Evolutionary conservation across 1,140 invertebrate species (phyloP).

Genomic region (Caligus rogercresseyi): DNA sequence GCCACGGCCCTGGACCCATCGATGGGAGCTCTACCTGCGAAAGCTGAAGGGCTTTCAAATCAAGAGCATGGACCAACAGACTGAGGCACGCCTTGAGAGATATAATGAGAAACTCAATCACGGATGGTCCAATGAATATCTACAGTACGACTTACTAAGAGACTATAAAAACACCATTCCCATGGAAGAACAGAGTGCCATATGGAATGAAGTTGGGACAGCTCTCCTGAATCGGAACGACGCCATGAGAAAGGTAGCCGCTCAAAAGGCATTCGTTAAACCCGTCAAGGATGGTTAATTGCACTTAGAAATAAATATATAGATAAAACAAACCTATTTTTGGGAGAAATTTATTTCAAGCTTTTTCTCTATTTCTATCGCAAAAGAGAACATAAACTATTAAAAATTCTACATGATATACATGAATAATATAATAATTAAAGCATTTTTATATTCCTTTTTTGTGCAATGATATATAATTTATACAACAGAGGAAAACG

Average conservation of each 20-base stretch:
- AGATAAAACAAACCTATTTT: too few relatives aligned
- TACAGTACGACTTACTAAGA: conserved; percentile 82
- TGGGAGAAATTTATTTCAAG: too few relatives aligned
- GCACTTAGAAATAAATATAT: too few relatives aligned
- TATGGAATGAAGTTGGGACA: conserved; percentile 12
- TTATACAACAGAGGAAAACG: neutral
- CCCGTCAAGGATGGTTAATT: conserved; percentile 4
- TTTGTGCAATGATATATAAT: neutral
- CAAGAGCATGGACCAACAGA: conserved; percentile 40
- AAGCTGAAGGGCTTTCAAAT: conserved; percentile 44
- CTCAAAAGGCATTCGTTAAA: conserved; percentile 8
- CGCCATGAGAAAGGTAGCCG: conserved; percentile 14
- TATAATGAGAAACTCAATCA: conserved; percentile 42
- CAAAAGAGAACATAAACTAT: neutral
- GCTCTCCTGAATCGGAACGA: neutral
- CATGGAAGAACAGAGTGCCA: conserved; percentile 10
- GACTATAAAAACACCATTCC: conserved; percentile 45
- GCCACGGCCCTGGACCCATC: conserved; percentile 60
- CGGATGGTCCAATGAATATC: neutral
- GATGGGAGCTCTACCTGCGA: conserved; percentile 47
- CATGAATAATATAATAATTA: neutral
- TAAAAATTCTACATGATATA: too few relatives aligned
- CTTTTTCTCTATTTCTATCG: too few relatives aligned
- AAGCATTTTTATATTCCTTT: neutral
- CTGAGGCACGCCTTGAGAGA: conserved; percentile 39